Conservation (phyloP, 2,113 vertebrate species). For the Chroicocephalus ridibundus region DNA sequence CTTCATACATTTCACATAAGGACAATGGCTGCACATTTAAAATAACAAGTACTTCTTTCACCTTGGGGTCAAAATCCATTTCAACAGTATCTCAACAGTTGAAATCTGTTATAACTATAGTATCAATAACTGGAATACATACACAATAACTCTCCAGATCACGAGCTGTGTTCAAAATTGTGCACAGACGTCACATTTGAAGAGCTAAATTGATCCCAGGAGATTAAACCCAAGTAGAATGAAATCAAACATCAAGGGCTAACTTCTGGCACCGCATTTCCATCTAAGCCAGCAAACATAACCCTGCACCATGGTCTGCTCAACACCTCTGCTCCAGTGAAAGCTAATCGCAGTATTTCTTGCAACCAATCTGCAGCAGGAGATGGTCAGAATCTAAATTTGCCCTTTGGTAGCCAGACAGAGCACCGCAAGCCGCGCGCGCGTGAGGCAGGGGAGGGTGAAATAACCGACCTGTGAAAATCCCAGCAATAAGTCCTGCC, state of each 20-base stretch:
- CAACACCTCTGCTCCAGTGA: not conserved
- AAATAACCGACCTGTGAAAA: not conserved
- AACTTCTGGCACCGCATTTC: not conserved
- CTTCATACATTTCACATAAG: not conserved
- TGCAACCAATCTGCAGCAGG: not conserved
- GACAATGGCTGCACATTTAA: conserved; percentile 28
- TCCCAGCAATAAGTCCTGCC: not conserved
- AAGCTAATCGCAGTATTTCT: not conserved
- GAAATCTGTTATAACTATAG: conserved; percentile 14
- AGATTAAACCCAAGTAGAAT: not conserved
- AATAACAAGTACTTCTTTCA: conserved; percentile 44
- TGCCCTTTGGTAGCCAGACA: not conserved
- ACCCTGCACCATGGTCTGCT: not conserved
- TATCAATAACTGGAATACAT: conserved; percentile 1
- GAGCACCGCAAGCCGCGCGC: not conserved
- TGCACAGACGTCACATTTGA: not conserved
- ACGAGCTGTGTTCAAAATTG: not conserved
- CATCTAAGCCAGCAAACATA: not conserved
- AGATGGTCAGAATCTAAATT: not conserved
- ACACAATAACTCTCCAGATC: not conserved
- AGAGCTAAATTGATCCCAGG: not conserved
- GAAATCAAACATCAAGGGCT: not conserved
- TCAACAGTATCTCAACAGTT: conserved; percentile 34
- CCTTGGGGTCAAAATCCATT: conserved; percentile 60
- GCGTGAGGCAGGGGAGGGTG: not conserved